Percentiles rank a stretch among this genome's conserved stretches.
Conservation (phyloP, 1,140 invertebrate species). For the Asobara japonica region DNA sequence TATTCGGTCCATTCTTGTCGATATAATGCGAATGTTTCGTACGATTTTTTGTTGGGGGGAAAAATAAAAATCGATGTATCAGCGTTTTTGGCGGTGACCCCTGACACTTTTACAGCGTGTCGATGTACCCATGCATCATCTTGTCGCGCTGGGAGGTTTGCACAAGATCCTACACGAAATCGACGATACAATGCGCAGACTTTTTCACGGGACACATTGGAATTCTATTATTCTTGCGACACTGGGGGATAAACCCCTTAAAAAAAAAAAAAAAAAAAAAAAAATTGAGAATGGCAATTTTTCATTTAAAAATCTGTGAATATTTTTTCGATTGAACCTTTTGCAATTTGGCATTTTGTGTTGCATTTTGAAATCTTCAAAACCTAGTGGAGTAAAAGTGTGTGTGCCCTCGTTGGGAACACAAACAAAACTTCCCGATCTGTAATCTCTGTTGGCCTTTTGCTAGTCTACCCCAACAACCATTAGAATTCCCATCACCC, state of each 20-base stretch:
- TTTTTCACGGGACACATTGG: background rate
- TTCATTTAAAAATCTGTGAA: too few species aligned
- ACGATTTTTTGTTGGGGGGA: background rate
- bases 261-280: background rate
- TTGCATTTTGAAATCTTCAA: too few species aligned
- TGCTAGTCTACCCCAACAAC: too few species aligned
- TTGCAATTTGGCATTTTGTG: too few species aligned
- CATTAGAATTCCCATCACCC: too few species aligned
- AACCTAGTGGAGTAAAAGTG: too few species aligned
- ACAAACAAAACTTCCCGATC: too few species aligned
- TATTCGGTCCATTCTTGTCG: background rate
- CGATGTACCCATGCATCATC: slow-evolving; percentile 10
- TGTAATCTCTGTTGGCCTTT: too few species aligned
- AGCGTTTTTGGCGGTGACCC: background rate
- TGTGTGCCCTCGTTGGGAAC: too few species aligned
- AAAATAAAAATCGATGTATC: slow-evolving; percentile 3
- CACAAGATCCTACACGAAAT: background rate
- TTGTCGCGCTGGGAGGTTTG: slow-evolving; percentile 6
- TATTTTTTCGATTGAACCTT: too few species aligned
- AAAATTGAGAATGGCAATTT: too few species aligned
- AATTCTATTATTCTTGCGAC: background rate
- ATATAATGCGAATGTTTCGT: background rate
- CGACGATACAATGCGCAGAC: background rate
- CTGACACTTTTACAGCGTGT: background rate
- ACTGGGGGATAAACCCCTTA: too few species aligned